Base-by-base conservation (phyloP, 2,888 invertebrate genomes). In the Thymelicus lineola region DNA sequence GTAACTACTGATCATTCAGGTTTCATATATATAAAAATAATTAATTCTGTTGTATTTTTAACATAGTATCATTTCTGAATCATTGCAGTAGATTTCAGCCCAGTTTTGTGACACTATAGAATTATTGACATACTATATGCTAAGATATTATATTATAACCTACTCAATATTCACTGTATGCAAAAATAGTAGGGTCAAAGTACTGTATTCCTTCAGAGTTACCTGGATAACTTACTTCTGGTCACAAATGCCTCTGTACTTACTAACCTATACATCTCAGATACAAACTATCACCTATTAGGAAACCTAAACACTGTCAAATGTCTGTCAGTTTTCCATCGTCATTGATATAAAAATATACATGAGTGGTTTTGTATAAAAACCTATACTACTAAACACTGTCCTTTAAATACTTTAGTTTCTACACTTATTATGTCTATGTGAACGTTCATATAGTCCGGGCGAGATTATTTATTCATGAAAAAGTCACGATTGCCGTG, bases 391-490 rank as follows among this genome's bases (percentile, higher is more conserved):
- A 53, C 38, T 50, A 60, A n/a, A 28, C n/a, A 63, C 38, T 63
- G 53, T 53, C 63, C 53, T 53, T 63, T 63, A 53, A 63, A 63
- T 63, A 63, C 5, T 28, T 28, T 63, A 17, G 14, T 63, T 53
- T 17, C 48, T 50, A 50, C 48, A 15, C 48, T 50, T 50, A 50
- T 9, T 7, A 17, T 17, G 15, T 50, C 17, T 50, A 50, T 17
- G 48, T 17, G 48, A 62, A 17, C 36, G 45, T 68, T 17, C 20
- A 69, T 46, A 57, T 69, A 58, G 68, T 46, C 55, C 68, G 53
- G 45, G 64, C 55, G 42, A 20, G 55, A n/a, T 20, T 28, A 53
- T 64, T 50, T 9, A 15, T n/a, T 28, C 6, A 45, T 10, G 14
- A 38, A 57, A 65, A 65, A 45, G n/a, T 45, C 45, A 65, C 65